Evolutionary conservation across 2,888 invertebrate genomes (phyloP), one percentile per base, ranked within the genome.

Genomic region (Nomada hirtipes): DNA sequence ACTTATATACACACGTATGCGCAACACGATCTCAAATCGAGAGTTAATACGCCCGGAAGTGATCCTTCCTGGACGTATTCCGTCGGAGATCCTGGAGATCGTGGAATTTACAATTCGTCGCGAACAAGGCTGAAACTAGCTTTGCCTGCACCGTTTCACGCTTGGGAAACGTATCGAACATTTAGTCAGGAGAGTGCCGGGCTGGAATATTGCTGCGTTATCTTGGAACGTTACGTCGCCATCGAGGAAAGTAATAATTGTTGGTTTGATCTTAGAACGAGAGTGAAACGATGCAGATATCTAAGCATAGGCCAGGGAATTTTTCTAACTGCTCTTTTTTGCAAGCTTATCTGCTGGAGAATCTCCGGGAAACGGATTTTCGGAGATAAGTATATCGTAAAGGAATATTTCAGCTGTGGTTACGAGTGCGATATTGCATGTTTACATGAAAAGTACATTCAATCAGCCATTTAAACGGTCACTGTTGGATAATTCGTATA

Each of bases 31-130:
- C 77, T 72, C 82, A 63, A 76, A 79, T 77, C 78, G 76, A 67
- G 70, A 67, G 29, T 67, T 70, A 78, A 83, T 71, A 29, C 75
- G 76, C 70, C 83, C 87, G 89, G 85, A 89, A 89, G 84, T 84
- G 53, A 67, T 67, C 47, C 60, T 11, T 42, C 15, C 20, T n/a
- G 9, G 3, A 13, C 67, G 53, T 53, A 26, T 15, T 11, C 20
- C 60, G 20, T 60, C 29, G 63, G 53, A 73, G 47, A 42, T 65
- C 67, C 65, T 64, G 20, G 15, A 69, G 59, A 72, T 77, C 26
- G 36, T 15, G 20, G 23, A 26, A n/a, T 29, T 26, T 70, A 44
- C 36, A 74, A 67, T 74, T 73, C 60, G 75, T 70, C 70, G 42
- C 65, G 26, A 47, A 13, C 23, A 15, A 13, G 23, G 65, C 59